Percentiles rank a stretch among this genome's conserved stretches.
These are phyloP conservation scores for Acanthosepion pharaonis DNA, from an alignment of 2,888 invertebrate genomes.

Conservation along the genomic window DNA sequence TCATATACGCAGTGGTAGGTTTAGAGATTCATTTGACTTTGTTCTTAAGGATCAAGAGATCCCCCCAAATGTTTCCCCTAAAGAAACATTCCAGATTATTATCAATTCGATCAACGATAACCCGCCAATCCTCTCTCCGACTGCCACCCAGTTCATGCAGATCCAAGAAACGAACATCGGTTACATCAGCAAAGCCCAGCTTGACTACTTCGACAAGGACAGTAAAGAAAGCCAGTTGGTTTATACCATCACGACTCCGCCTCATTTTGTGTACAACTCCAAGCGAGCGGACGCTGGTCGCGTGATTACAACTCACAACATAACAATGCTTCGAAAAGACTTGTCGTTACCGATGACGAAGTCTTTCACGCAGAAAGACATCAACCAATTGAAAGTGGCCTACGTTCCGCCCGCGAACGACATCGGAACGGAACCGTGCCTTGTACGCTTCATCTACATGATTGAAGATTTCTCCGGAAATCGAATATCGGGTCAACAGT, in stretches of 20 bases:
- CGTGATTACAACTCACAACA: slow-evolving; percentile 68
- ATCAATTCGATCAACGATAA: slow-evolving; percentile 71
- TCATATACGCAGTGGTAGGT: slow-evolving; percentile 69
- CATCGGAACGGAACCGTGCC: slow-evolving; percentile 70
- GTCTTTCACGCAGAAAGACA: slow-evolving; percentile 72
- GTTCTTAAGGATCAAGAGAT: slow-evolving; percentile 70
- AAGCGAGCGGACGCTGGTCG: slow-evolving; percentile 71
- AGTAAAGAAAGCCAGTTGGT: slow-evolving; percentile 66
- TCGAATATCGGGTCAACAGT: slow-evolving; percentile 67
- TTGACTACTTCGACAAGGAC: slow-evolving; percentile 72
- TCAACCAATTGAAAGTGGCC: slow-evolving; percentile 72
- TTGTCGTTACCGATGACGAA: slow-evolving; percentile 59
- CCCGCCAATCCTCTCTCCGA: slow-evolving; percentile 70
- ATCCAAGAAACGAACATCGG: slow-evolving; percentile 71
- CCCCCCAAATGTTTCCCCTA: slow-evolving; percentile 71
- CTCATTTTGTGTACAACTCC: slow-evolving; percentile 71
- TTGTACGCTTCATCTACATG: slow-evolving; percentile 70
- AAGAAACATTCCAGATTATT: slow-evolving; percentile 67
- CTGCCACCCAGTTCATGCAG: slow-evolving; percentile 65
- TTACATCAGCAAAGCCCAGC: slow-evolving; percentile 67
- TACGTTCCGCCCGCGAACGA: slow-evolving; percentile 73
- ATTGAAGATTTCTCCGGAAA: slow-evolving; percentile 71
- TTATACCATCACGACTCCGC: slow-evolving; percentile 71
- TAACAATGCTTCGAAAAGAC: slow-evolving; percentile 65
- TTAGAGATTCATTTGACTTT: slow-evolving; percentile 70